phyloP scores from a whole-genome alignment of 2,888 invertebrate species.

The Archaeoteleia sp. region DNA sequence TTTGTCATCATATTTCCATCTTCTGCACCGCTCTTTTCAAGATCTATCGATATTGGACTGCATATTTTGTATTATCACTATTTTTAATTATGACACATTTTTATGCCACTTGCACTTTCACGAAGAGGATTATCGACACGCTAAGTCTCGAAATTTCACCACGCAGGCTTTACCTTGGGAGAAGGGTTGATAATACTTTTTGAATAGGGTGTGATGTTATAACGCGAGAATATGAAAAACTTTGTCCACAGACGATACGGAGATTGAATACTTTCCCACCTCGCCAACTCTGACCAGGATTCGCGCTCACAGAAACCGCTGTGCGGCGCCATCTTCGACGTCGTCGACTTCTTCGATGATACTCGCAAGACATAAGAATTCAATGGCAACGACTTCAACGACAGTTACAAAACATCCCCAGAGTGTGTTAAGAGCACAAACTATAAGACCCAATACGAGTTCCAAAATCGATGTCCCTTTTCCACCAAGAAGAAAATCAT shows the following conservation, averaged over 20 bases:
- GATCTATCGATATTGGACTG: slow-evolving; percentile 70
- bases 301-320: slow-evolving; percentile 82
- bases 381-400: slow-evolving; percentile 57
- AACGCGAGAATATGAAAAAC: slow-evolving; percentile 53
- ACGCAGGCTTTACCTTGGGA: slow-evolving; percentile 63
- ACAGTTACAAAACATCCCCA: slow-evolving; percentile 7
- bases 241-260: slow-evolving; percentile 83
- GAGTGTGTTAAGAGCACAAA: not conserved
- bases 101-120: slow-evolving; percentile 56
- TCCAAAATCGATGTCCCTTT: slow-evolving; percentile 78
- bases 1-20: slow-evolving; percentile 40
- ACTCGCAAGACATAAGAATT: slow-evolving; percentile 79
- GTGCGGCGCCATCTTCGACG: slow-evolving; percentile 73
- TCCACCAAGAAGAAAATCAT: slow-evolving; percentile 85
- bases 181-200: slow-evolving; percentile 59
- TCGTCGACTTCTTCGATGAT: slow-evolving; percentile 74
- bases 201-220: slow-evolving; percentile 38
- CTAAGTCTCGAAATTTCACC: slow-evolving; percentile 55
- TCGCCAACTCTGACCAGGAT: slow-evolving; percentile 88
- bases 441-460: slow-evolving; percentile 49
- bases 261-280: slow-evolving; percentile 89
- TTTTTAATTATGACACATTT: slow-evolving; percentile 54
- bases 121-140: slow-evolving; percentile 61
- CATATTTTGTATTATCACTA: slow-evolving; percentile 52
- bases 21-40: slow-evolving; percentile 62